Percentiles rank a stretch among this genome's conserved stretches.
Evolutionary conservation across 2,888 invertebrate species (phyloP).

Genomic region (Orthosia incerta): DNA sequence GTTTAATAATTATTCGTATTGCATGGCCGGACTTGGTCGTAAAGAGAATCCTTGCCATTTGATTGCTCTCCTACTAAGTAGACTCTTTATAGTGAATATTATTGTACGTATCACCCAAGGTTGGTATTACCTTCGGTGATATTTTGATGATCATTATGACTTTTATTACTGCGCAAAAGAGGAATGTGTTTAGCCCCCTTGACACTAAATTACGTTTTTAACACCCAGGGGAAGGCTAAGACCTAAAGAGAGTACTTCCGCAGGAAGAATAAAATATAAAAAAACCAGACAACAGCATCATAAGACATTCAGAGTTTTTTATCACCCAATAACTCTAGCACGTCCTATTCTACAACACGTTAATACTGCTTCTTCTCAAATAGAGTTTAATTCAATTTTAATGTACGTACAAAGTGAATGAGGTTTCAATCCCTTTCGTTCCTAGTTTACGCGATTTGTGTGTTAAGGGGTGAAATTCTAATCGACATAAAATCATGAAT

Average conservation of each 20-base stretch:
- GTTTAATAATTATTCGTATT: no score
- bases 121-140: no score
- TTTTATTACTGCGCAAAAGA: neutral
- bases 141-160: no score
- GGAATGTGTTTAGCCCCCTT: neutral
- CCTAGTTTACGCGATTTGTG: neutral
- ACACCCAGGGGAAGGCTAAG: neutral
- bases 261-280: slow-evolving; percentile 17
- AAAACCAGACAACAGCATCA: neutral
- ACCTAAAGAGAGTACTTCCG: neutral
- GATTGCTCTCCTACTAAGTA: no score
- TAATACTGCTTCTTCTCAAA: no score
- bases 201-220: neutral
- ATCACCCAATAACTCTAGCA: no score
- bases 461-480: slow-evolving; percentile 36
- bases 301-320: neutral
- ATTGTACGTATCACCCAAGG: no score
- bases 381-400: slow-evolving; percentile 18
- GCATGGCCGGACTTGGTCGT: no score
- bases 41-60: no score
- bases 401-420: slow-evolving; percentile 31
- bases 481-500: neutral
- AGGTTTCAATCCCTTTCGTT: slow-evolving; percentile 10
- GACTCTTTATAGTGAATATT: no score
- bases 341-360: no score